Percentiles rank a stretch among this genome's conserved stretches.
Evolutionary conservation across 2,113 vertebrate species (phyloP).

Genomic region (Anoura caudifer): DNA sequence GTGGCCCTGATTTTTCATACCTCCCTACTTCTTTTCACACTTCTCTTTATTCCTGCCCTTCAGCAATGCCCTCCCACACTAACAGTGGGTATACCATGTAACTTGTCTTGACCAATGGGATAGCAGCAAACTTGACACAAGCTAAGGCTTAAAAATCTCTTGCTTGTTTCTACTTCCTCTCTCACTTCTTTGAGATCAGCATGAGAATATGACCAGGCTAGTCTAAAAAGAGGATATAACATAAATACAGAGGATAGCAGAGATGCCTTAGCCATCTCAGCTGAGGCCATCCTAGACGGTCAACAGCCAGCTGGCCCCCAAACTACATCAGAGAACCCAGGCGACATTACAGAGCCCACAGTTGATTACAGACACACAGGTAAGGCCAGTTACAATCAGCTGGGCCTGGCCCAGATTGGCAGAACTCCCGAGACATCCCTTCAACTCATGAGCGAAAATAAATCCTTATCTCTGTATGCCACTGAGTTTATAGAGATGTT

Average conservation of each 20-base stretch:
- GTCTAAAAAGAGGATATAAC: neutral
- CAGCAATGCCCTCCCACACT: neutral
- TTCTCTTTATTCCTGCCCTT: neutral
- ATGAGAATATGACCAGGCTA: neutral
- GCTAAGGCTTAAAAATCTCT: neutral
- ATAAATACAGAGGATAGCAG: neutral
- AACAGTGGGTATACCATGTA: neutral
- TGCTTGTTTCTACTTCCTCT: neutral
- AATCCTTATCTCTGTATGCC: neutral
- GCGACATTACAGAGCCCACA: neutral
- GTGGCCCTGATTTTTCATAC: neutral
- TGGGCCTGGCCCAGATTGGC: neutral
- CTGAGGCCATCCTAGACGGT: neutral
- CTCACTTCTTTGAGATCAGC: neutral
- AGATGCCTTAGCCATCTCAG: neutral
- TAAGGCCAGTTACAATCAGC: neutral
- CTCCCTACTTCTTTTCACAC: neutral
- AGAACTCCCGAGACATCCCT: neutral
- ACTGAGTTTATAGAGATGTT: neutral
- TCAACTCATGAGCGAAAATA: neutral
- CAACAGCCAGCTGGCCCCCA: neutral
- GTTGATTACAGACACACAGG: neutral
- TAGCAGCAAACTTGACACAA: neutral
- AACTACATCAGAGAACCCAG: neutral
- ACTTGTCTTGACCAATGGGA: neutral